Evolutionary conservation across 2,888 invertebrate species (phyloP), one percentile per base, ranked within the genome.

Genomic region (Holacanthella duospinosa): DNA sequence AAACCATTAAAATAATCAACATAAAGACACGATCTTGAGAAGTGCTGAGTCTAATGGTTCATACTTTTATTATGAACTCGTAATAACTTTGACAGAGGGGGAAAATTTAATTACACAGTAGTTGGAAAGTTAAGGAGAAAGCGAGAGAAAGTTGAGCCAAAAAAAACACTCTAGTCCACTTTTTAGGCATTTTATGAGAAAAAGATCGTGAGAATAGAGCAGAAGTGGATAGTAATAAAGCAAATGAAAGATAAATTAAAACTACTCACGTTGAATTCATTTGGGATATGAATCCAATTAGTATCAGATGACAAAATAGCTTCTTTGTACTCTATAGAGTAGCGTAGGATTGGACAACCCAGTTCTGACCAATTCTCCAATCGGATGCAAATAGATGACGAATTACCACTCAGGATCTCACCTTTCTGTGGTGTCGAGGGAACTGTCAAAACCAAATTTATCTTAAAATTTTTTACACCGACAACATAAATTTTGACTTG

Each of bases 321-420:
- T 48, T 26, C 59, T 28, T 84, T 79, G 75, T 89, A 91, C 75
- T 91, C 90, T 48, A 92, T 85, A 70, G 87, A 86, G 75, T 89
- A 92, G 78, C 89, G 88, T 9, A 88, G 82, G 68, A 92, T 89
- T 1, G 89, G 89, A 75, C 91, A 92, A 26, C 91, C 91, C 1
- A 90, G 90, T 74, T 91, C 90, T 43, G 88, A 87, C 91, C 91
- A 92, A 0, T 87, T 86, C 77, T 89, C 89, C 69, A 92, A 77
- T 85, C 90, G 90, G 27, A 90, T 84, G 0, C 89, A 89, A 60
- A 89, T 89, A 63, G 89, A 88, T 0, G 91, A 90, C 43, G 69
- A 71, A 63, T 72, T 71, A 2, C 68, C 67, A 26, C 64, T 63
- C 24, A 72, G 59, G 28, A 71, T 63, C 29, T 71, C 71, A 12